These are phyloP conservation scores for Donacobius atricapilla DNA, from an alignment of 2,113 vertebrate species.

Conservation along the genomic window DNA sequence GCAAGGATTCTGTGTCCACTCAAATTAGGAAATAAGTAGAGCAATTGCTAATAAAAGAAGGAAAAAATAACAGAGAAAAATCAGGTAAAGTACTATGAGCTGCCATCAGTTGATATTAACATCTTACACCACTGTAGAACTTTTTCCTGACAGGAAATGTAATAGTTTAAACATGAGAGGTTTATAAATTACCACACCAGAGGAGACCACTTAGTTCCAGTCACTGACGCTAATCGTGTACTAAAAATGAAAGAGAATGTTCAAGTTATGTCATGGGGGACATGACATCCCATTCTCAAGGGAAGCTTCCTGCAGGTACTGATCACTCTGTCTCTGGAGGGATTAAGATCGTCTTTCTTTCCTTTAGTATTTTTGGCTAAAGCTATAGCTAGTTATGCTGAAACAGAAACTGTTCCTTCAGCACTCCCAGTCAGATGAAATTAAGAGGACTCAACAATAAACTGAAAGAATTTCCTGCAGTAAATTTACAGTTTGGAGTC, in stretches of 20 bases:
- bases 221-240: fast-evolving
- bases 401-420: neutral
- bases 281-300: neutral
- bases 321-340: neutral
- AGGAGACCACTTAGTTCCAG: neutral
- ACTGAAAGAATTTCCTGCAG: neutral
- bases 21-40: neutral
- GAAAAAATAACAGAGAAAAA: neutral
- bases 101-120: neutral
- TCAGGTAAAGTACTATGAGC: neutral
- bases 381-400: neutral
- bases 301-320: neutral
- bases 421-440: neutral
- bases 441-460: neutral
- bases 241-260: neutral
- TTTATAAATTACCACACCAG: neutral
- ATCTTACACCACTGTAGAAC: neutral
- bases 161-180: neutral
- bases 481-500: neutral
- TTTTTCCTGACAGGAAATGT: neutral
- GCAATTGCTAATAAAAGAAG: neutral
- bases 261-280: neutral
- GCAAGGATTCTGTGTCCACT: neutral
- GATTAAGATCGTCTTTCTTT: neutral
- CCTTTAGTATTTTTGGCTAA: neutral